phyloP scores from a whole-genome alignment of 2,888 invertebrate species.

The Dione juno region DNA sequence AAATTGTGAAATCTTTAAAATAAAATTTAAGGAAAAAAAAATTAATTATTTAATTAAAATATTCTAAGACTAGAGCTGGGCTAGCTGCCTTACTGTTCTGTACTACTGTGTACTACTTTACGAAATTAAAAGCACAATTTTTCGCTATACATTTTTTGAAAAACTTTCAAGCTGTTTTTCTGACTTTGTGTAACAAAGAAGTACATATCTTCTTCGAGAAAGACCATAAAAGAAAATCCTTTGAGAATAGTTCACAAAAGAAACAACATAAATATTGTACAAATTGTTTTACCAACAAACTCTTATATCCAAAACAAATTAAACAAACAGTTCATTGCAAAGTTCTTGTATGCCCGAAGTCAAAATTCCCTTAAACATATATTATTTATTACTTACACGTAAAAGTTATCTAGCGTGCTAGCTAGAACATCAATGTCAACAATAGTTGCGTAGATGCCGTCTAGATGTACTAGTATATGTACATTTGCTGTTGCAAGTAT shows the following conservation, averaged over 20 bases:
- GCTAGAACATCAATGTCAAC: background rate
- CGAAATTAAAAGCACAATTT: too few species aligned
- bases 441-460: background rate
- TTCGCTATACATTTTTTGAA: background rate
- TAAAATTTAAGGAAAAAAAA: too few species aligned
- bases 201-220: background rate
- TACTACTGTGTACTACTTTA: too few species aligned
- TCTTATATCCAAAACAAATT: background rate
- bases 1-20: too few species aligned
- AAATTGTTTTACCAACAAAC: slow-evolving; percentile 14
- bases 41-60: too few species aligned
- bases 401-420: background rate
- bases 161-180: background rate
- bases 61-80: too few species aligned
- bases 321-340: background rate
- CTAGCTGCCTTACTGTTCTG: too few species aligned
- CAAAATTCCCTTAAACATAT: too few species aligned
- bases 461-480: too few species aligned
- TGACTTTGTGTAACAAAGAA: background rate
- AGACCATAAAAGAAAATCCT: slow-evolving; percentile 26
- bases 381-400: background rate
- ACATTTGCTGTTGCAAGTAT: slow-evolving; percentile 8
- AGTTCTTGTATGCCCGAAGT: background rate
- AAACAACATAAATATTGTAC: slow-evolving; percentile 4
- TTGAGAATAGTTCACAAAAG: slow-evolving; percentile 23